phyloP scores from a whole-genome alignment of 2,113 vertebrate species.

The Anolis carolinensis region DNA sequence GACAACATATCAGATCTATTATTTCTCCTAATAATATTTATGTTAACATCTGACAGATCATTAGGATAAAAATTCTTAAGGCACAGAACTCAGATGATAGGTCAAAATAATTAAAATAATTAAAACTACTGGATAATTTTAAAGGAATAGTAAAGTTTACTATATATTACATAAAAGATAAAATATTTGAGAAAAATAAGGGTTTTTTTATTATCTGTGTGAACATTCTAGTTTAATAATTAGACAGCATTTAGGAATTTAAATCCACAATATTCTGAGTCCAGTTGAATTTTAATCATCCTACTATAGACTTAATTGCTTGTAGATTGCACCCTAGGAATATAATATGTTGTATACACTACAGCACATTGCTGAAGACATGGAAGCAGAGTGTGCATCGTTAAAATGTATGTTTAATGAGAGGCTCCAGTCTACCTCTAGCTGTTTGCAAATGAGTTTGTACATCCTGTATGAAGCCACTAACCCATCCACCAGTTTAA shows the following conservation, averaged over 20 bases:
- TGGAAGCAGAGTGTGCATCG: not conserved
- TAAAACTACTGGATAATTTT: constrained; percentile 21
- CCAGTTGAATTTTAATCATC: not conserved
- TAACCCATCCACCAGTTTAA: not conserved
- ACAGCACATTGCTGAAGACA: not conserved
- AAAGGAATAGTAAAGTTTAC: not conserved
- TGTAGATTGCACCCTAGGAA: not conserved
- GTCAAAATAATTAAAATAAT: not conserved
- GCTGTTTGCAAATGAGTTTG: not conserved
- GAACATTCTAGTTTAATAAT: not conserved
- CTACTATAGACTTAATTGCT: not conserved
- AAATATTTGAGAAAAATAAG: not conserved
- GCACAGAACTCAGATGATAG: constrained; percentile 16
- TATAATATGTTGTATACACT: not conserved
- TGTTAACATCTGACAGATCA: constrained; percentile 22
- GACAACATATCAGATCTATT: not conserved
- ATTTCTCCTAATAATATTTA: constrained; percentile 7
- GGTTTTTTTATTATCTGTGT: not conserved
- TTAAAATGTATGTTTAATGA: not conserved
- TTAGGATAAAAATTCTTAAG: constrained; percentile 22
- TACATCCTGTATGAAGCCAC: not conserved
- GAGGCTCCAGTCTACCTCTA: not conserved
- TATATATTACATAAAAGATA: not conserved
- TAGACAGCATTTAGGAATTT: not conserved
- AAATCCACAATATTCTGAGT: constrained; percentile 4